Percentiles rank a stretch among this genome's conserved stretches.
Conservation (phyloP, 2,797 vertebrate species). For the Neosalanx taihuensis region DNA sequence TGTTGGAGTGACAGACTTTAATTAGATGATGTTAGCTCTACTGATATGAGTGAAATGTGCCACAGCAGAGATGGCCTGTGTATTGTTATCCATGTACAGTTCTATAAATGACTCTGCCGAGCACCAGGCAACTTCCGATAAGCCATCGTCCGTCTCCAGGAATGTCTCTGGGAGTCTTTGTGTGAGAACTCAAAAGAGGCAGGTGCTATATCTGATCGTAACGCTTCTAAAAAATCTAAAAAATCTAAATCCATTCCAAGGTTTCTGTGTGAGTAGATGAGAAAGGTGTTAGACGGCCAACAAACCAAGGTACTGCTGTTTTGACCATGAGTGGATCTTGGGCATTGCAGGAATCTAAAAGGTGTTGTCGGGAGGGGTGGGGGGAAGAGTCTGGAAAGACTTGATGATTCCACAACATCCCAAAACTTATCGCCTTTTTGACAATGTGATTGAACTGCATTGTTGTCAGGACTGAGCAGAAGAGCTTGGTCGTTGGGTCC, state of each 20-base stretch:
- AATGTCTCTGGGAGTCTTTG: neutral
- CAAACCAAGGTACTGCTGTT: slow-evolving; percentile 55
- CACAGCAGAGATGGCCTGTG: slow-evolving; percentile 48
- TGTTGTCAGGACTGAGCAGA: too few species aligned
- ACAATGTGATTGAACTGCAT: neutral
- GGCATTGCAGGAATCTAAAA: slow-evolving; percentile 4
- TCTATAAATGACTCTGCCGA: slow-evolving; percentile 49
- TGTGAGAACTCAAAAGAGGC: neutral
- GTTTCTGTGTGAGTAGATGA: neutral
- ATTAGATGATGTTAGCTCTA: slow-evolving; percentile 62
- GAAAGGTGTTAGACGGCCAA: slow-evolving; percentile 25
- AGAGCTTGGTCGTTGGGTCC: neutral
- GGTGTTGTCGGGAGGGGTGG: too few species aligned
- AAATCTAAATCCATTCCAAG: neutral
- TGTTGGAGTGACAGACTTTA: slow-evolving; percentile 68
- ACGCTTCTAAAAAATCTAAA: neutral
- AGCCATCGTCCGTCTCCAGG: slow-evolving; percentile 1
- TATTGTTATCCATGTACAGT: slow-evolving; percentile 49
- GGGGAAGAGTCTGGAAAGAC: neutral
- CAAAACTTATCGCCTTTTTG: neutral
- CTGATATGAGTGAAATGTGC: slow-evolving; percentile 65
- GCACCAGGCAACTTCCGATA: slow-evolving; percentile 63
- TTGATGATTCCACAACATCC: slow-evolving; percentile 3
- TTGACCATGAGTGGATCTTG: slow-evolving; percentile 44
- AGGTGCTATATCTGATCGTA: neutral